Conservation (phyloP, 2,797 vertebrate genomes). For the Moxostoma hubbsi region DNA sequence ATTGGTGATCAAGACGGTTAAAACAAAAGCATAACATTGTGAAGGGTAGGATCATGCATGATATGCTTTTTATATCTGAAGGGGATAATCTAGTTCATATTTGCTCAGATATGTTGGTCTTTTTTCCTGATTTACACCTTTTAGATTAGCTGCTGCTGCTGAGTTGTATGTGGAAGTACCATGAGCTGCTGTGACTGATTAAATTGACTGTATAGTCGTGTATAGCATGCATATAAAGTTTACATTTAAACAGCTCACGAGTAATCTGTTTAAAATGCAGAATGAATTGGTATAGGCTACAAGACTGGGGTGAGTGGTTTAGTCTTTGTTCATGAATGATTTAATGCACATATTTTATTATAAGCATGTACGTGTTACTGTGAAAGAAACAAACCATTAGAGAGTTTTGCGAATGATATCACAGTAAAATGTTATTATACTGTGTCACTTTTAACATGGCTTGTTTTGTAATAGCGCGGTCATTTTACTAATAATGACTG, state of each 20-base stretch:
- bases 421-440: no score
- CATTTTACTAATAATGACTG: no score
- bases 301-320: background rate
- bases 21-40: background rate
- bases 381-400: no score
- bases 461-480: no score
- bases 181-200: background rate
- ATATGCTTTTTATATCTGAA: background rate
- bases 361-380: background rate
- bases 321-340: background rate
- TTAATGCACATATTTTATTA: background rate
- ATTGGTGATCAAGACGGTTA: background rate
- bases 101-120: background rate
- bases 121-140: background rate
- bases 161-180: background rate
- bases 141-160: no score
- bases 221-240: background rate
- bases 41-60: constrained; percentile 1
- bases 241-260: background rate
- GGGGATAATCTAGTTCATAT: background rate
- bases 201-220: background rate
- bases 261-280: background rate
- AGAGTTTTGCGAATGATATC: no score
- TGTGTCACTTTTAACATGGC: no score
- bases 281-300: background rate